These are phyloP conservation scores for Subanguina moxae DNA, from an alignment of 1,140 invertebrate species.

Conservation along the genomic window DNA sequence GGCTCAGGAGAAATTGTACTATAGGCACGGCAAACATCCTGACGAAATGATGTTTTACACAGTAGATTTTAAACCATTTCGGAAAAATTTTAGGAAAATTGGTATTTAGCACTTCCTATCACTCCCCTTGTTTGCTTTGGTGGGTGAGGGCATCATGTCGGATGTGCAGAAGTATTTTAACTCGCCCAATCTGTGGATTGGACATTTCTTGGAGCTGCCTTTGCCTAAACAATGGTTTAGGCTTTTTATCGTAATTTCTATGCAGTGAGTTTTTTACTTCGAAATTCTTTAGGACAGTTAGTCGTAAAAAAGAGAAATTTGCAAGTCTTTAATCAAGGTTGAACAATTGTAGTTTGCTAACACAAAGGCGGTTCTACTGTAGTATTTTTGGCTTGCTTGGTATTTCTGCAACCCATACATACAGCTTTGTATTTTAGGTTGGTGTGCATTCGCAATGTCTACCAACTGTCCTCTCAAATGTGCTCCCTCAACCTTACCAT, in stretches of 20 bases:
- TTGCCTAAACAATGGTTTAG: slow-evolving; percentile 69
- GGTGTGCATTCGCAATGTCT: slow-evolving; percentile 86
- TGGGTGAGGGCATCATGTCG: slow-evolving; percentile 71
- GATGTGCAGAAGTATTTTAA: slow-evolving; percentile 74
- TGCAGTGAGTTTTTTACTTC: slow-evolving; percentile 44
- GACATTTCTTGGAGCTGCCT: slow-evolving; percentile 54
- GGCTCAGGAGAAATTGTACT: slow-evolving; percentile 84
- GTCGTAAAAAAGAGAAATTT: too few relatives aligned
- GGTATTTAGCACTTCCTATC: slow-evolving; percentile 71
- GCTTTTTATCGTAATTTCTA: slow-evolving; percentile 20
- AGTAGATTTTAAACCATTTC: slow-evolving; percentile 35
- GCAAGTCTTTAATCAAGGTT: too few relatives aligned
- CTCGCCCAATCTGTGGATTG: slow-evolving; percentile 1
- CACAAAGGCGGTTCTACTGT: too few relatives aligned
- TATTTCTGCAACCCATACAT: too few relatives aligned
- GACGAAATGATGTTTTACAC: slow-evolving; percentile 77
- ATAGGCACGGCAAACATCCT: slow-evolving; percentile 83
- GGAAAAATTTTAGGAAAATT: background rate
- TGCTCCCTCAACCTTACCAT: slow-evolving; percentile 87
- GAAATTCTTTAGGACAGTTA: background rate
- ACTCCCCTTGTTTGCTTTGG: slow-evolving; percentile 75
- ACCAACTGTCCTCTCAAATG: slow-evolving; percentile 86
- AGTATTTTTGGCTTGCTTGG: too few relatives aligned
- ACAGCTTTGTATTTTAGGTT: slow-evolving; percentile 63
- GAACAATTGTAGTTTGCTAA: too few relatives aligned